phyloP scores from a whole-genome alignment of 2,113 vertebrate species.

The Lampris incognitus region DNA sequence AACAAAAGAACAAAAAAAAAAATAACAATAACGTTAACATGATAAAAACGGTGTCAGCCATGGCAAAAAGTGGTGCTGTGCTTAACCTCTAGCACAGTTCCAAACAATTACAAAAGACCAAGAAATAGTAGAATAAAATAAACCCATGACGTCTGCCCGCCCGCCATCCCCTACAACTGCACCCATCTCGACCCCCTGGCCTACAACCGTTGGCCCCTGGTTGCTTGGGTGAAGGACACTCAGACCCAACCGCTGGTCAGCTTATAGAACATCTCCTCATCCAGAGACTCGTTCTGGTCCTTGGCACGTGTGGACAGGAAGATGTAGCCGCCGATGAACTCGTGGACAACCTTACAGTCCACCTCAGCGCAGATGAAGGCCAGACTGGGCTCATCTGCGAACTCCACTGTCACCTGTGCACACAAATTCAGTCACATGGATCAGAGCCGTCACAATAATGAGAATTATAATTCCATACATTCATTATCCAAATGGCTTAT shows the following conservation, averaged over 20 bases:
- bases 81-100: conserved; percentile 67
- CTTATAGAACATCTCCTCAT: conserved; percentile 99
- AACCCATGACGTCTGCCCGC: conserved; percentile 39
- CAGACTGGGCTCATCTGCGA: conserved; percentile 93
- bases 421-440: background rate
- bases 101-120: conserved; percentile 53
- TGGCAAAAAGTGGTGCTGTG: conserved; percentile 65
- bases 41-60: conserved; percentile 52
- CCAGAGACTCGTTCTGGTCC: conserved; percentile 98
- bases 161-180: background rate
- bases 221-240: conserved; percentile 50
- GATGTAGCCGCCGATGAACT: conserved; percentile 99
- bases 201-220: conserved; percentile 25
- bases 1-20: background rate
- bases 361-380: conserved; percentile 96
- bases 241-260: conserved; percentile 98
- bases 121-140: conserved; percentile 61
- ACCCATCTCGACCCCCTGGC: conserved; percentile 42
- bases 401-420: conserved; percentile 94
- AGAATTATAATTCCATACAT: background rate
- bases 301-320: conserved; percentile 97
- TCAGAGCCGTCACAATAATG: background rate
- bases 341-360: conserved; percentile 98
- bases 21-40: too few species aligned
- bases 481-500: too few species aligned